Evolutionary conservation across 2,797 vertebrate genomes (phyloP), one percentile per base, ranked within the genome.

Genomic region (Poeciliopsis paucimaculata): DNA sequence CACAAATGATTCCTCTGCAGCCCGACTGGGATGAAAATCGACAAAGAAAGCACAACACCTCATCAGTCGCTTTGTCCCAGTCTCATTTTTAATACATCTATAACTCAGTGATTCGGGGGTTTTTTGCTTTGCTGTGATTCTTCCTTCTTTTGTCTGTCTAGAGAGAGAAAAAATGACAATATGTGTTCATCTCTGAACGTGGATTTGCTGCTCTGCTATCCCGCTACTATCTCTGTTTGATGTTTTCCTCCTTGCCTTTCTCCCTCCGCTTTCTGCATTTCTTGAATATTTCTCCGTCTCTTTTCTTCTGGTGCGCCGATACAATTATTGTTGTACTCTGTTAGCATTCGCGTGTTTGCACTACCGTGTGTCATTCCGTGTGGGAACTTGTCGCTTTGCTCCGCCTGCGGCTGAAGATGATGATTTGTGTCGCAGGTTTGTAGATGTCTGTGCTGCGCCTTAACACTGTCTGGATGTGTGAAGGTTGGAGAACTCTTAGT

Each of bases 161-260:
- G 80, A 73, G 74, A 57, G n/a, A 28, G 83, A 81, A 74, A 85
- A 82, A 75, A 76, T 9, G 10, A 41, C 64, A 84, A 78, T 75
- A 82, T 75, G 73, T 74, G 41, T 76, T 75, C 34, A 36, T 64
- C 62, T 64, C 62, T 8, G 31, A 20, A 74, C 74, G 83, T 70
- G 80, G 47, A 81, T 87, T 79, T 86, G 81, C 80, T 70, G 41
- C 79, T 88, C 84, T 87, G 66, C 82, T 70, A 75, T 91, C 84
- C 79, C 76, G 12, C 81, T 46, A 57, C 79, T 82, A 81, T 77
- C 81, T 80, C 80, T 79, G 73, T 87, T 86, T 91, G 76, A 88
- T 85, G 86, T 88, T 75, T 91, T 88, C 89, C 83, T 86, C 77
- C 49, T 62, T 81, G 75, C 82, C 70, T 79, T 77, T 75, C 62